Evolutionary conservation across 23 tunicate species (phyloP).

Genomic region (Ciona savignyi): DNA sequence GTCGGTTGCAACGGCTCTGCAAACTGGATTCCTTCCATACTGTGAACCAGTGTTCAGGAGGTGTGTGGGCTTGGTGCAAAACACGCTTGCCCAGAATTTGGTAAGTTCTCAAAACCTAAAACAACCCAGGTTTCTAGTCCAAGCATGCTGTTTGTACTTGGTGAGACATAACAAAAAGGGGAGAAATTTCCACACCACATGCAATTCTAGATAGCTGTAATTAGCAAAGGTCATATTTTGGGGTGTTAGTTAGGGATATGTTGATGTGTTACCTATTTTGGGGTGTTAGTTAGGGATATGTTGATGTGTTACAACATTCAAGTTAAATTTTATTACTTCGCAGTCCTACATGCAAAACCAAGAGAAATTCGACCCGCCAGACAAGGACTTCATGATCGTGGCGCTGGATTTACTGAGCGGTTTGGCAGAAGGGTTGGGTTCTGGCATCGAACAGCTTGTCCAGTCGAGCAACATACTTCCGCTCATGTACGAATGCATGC

Average conservation of each 20-base stretch:
- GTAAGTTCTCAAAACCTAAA: no score
- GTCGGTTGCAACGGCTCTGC: conserved; percentile 97
- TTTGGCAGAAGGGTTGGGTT: conserved; percentile 93
- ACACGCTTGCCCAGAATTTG: conserved; percentile 51
- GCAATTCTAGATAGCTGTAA: no score
- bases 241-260: no score
- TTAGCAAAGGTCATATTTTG: no score
- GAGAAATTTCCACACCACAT: no score
- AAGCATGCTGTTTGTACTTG: no score
- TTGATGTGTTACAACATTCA: no score
- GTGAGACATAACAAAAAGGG: no score
- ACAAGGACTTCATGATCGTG: conserved; percentile 98
- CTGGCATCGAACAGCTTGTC: conserved; percentile 70
- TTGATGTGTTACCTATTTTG: no score
- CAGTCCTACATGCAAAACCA: conserved; percentile 65
- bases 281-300: no score
- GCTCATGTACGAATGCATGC: conserved; percentile 87
- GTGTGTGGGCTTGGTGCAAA: conserved; percentile 82
- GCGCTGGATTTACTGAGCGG: conserved; percentile 94
- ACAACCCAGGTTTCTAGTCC: no score
- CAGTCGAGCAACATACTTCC: conserved; percentile 47
- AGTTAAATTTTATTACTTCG: no score
- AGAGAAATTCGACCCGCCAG: conserved; percentile 84
- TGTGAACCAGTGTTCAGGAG: conserved; percentile 92
- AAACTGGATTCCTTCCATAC: conserved; percentile 86